Conservation (phyloP, 2,888 invertebrate species). For the Ariolimax columbianus region DNA sequence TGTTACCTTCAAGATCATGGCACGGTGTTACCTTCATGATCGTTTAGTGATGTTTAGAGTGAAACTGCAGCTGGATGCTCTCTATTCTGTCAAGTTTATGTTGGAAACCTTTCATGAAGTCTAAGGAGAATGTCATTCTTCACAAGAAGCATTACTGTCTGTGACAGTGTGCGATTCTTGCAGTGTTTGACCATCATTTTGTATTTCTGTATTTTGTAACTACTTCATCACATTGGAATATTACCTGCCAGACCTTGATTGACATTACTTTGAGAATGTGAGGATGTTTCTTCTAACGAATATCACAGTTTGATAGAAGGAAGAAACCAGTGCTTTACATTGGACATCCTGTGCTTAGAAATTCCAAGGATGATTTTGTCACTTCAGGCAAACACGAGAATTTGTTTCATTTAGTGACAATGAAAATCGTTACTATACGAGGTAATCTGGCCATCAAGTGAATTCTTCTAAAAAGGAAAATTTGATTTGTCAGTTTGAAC, state of each 20-base stretch:
- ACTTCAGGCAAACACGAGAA: background rate
- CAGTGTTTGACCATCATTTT: constrained; percentile 22
- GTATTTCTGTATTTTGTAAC: constrained; percentile 21
- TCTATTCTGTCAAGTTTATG: background rate
- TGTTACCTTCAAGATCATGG: background rate
- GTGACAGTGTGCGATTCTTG: constrained; percentile 34
- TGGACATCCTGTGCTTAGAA: background rate
- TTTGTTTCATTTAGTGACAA: background rate
- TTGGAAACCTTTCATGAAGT: background rate
- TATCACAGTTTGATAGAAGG: background rate
- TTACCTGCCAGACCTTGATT: background rate
- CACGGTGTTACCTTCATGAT: constrained; percentile 2
- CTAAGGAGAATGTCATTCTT: constrained; percentile 11
- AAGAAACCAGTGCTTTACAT: background rate
- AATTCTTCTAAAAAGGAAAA: background rate
- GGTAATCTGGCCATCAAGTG: background rate
- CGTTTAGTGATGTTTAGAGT: background rate
- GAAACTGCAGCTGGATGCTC: constrained; percentile 22
- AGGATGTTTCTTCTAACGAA: no score
- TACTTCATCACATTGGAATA: constrained; percentile 9
- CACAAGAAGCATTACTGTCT: constrained; percentile 27
- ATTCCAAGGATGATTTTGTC: background rate
- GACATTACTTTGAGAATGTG: background rate
- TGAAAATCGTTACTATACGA: background rate
- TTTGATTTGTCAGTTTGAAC: background rate